Evolutionary conservation across 2,113 vertebrate genomes (phyloP), one percentile per base, ranked within the genome.

Genomic region (Australoheros scitulus): DNA sequence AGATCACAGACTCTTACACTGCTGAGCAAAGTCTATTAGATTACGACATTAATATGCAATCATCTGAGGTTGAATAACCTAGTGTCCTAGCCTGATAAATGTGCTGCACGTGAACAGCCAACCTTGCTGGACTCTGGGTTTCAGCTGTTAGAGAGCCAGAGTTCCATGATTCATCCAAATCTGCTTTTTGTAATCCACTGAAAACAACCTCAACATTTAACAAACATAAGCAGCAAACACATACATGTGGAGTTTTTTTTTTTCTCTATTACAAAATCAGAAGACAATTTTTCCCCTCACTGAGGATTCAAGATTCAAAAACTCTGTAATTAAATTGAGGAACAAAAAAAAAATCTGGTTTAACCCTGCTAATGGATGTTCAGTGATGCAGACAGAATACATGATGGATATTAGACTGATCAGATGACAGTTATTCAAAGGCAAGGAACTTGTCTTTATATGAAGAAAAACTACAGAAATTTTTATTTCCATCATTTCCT

Each of bases 11-110:
- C 81, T 60, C 10, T 26, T 50, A 58, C 18, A 8, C 18, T 8
- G 61, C 38, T 47, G 82, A 78, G 20, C 76, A 87, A 80, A 79
- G 72, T 87, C 72, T 78, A 74, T 80, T 38, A 79, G 78, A 90
- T 86, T 74, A 87, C 50, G 14, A 77, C 50, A 47, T 61, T 11
- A 68, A 50, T 55, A 47, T 55, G 56, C 20, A 32, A 80, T 85
- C 82, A 86, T 76, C 36, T 55, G 22, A 74, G 77, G 50, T 32
- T 76, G 58, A 84, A 57, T 72, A 41, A 77, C 52, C 22, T 18
- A n/a, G 20, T 59, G 77, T 50, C 61, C 11, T 14, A 7, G 10
- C 11, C 18, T 38, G 18, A 56, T 50, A 59, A 79, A 76, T 52
- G n/a, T 13, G 59, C 77, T 50, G 52, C 50, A 79, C 8, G 3